A percentile compares a stretch with the other conserved stretches of the same genome.
phyloP scores from a whole-genome alignment of 1,140 invertebrate species.

The Lucilia sericata region DNA sequence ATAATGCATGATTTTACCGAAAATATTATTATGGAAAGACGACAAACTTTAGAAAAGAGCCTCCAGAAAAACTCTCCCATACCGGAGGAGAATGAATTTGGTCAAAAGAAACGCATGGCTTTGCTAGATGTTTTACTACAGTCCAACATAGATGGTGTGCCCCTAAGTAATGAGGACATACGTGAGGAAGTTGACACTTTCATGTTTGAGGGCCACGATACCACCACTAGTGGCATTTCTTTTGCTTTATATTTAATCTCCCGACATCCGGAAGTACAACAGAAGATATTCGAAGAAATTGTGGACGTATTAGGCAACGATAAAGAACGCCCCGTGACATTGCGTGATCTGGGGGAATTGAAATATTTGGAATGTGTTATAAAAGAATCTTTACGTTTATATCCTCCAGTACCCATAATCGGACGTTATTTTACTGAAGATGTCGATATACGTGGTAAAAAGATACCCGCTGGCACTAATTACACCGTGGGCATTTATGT shows the following conservation, averaged over 20 bases:
- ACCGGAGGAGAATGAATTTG: conserved; percentile 56
- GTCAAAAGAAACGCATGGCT: conserved; percentile 74
- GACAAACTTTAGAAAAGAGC: conserved; percentile 54
- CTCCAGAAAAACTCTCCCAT: not conserved
- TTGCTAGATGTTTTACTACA: conserved; percentile 83
- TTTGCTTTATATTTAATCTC: conserved; percentile 73
- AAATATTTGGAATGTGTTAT: conserved; percentile 72
- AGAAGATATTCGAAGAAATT: conserved; percentile 73
- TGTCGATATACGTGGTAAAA: conserved; percentile 61
- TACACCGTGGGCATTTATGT: conserved; percentile 66
- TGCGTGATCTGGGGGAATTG: conserved; percentile 51
- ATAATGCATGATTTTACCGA: conserved; percentile 78
- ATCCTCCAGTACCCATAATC: conserved; percentile 77
- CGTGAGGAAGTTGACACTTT: conserved; percentile 81
- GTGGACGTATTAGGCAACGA: conserved; percentile 69
- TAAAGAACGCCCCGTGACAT: conserved; percentile 47
- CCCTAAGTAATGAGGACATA: conserved; percentile 75
- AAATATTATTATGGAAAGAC: conserved; percentile 70
- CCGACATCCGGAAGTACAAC: conserved; percentile 71
- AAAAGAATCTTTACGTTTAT: conserved; percentile 74
- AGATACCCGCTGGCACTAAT: conserved; percentile 67
- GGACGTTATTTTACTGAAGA: conserved; percentile 72
- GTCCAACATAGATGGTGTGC: conserved; percentile 71
- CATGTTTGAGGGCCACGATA: conserved; percentile 83
- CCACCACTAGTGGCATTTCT: conserved; percentile 73